Evolutionary conservation across 2,888 invertebrate species (phyloP).

Genomic region (Ceramica pisi): DNA sequence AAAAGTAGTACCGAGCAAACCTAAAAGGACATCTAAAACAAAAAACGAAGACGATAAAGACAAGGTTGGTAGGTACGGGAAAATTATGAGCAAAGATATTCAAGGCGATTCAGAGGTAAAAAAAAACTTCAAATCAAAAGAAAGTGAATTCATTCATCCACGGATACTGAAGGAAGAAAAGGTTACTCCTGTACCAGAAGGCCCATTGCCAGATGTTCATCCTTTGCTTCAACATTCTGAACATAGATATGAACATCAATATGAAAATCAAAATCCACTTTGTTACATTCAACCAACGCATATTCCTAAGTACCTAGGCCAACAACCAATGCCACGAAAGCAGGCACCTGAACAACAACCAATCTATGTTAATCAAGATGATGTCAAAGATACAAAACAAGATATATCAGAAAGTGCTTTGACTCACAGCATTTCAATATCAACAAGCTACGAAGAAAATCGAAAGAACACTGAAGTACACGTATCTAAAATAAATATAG

Average conservation of each 20-base stretch:
- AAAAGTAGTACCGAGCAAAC: slow-evolving; percentile 86
- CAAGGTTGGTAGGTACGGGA: slow-evolving; percentile 83
- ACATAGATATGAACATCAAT: slow-evolving; percentile 93
- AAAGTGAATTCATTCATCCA: slow-evolving; percentile 89
- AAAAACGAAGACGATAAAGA: slow-evolving; percentile 82
- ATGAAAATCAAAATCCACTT: slow-evolving; percentile 89
- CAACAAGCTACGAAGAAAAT: slow-evolving; percentile 84
- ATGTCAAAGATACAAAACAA: slow-evolving; percentile 78
- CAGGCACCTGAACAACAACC: slow-evolving; percentile 83
- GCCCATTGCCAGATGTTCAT: slow-evolving; percentile 89
- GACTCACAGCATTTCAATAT: slow-evolving; percentile 87
- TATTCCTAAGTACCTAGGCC: slow-evolving; percentile 91
- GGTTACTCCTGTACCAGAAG: slow-evolving; percentile 88
- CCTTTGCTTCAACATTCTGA: slow-evolving; percentile 95
- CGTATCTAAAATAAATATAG: slow-evolving; percentile 90
- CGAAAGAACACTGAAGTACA: slow-evolving; percentile 88
- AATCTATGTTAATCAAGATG: slow-evolving; percentile 88
- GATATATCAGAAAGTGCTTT: slow-evolving; percentile 85
- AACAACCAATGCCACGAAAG: slow-evolving; percentile 84
- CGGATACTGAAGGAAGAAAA: slow-evolving; percentile 87
- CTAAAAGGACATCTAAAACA: slow-evolving; percentile 84
- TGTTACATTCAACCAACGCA: slow-evolving; percentile 91
- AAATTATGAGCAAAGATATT: slow-evolving; percentile 84
- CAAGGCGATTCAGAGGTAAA: slow-evolving; percentile 87
- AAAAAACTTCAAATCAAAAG: slow-evolving; percentile 91